Percentiles rank a stretch among this genome's conserved stretches.
Evolutionary conservation across 2,113 vertebrate species (phyloP).

Genomic region (Hylia prasina): DNA sequence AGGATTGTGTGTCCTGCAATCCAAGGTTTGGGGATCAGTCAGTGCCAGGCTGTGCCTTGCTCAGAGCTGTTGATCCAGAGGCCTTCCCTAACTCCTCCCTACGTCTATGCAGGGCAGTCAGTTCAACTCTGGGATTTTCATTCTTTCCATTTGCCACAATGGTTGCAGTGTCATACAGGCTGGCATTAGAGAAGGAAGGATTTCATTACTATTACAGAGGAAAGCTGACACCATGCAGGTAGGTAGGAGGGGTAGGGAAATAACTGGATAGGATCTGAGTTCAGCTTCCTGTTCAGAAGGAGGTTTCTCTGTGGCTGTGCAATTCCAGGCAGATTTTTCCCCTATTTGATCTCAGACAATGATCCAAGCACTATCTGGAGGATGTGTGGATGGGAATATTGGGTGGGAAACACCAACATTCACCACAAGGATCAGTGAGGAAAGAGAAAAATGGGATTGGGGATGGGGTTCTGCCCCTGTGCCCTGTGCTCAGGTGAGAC

Average conservation of each 20-base stretch:
- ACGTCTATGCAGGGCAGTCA: not conserved
- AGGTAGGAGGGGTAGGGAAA: not conserved
- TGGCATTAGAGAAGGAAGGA: not conserved
- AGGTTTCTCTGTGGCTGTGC: not conserved
- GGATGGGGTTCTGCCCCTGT: not conserved
- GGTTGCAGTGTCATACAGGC: not conserved
- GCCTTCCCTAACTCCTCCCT: not conserved
- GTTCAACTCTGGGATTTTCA: not conserved
- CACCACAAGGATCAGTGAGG: not conserved
- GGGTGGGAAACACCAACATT: not conserved
- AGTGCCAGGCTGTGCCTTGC: not conserved
- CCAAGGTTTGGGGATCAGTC: not conserved
- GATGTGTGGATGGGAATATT: not conserved
- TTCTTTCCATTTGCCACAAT: fast-evolving
- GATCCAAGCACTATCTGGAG: not conserved
- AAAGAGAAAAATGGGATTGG: not conserved
- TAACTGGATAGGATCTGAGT: not conserved
- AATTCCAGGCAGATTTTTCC: not conserved
- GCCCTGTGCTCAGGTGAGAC: not conserved
- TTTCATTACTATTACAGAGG: not conserved
- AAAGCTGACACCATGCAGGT: too few relatives aligned
- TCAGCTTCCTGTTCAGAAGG: not conserved
- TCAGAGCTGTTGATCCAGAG: not conserved
- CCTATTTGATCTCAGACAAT: not conserved
- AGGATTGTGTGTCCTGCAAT: not conserved